Evolutionary conservation across 2,113 vertebrate species (phyloP).

Genomic region (Carollia perspicillata): DNA sequence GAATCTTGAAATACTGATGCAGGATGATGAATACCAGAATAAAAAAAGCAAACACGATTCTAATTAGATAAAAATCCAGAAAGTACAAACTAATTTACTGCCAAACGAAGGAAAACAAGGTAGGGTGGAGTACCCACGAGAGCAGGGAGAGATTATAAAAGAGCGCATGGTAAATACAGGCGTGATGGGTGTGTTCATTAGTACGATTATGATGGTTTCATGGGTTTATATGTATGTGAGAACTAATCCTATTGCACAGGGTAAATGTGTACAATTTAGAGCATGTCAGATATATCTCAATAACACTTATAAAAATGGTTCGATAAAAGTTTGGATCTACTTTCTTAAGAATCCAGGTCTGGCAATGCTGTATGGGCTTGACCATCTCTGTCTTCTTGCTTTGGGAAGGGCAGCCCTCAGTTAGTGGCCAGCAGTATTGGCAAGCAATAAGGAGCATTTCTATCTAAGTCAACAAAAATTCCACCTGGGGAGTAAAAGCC

Average conservation of each 20-base stretch:
- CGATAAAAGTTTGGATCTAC: neutral
- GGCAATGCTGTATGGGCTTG: neutral
- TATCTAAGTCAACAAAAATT: neutral
- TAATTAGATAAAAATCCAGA: neutral
- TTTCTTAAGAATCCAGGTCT: neutral
- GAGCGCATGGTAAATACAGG: fast-evolving
- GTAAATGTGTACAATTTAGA: neutral
- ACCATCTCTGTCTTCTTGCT: neutral
- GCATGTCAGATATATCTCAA: neutral
- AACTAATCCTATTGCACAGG: neutral
- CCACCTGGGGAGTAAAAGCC: neutral
- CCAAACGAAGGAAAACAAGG: neutral
- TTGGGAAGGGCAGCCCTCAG: neutral
- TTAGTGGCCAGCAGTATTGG: neutral
- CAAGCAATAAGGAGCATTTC: neutral
- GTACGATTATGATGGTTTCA: neutral
- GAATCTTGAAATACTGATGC: neutral
- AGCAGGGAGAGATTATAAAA: neutral
- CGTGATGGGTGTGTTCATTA: neutral
- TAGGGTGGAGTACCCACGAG: neutral
- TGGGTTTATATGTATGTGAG: neutral
- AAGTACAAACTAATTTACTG: neutral
- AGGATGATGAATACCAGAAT: neutral
- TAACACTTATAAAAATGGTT: neutral
- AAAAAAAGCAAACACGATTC: neutral